Conservation (phyloP, 1,140 invertebrate species). For the Brachionus angularis region DNA sequence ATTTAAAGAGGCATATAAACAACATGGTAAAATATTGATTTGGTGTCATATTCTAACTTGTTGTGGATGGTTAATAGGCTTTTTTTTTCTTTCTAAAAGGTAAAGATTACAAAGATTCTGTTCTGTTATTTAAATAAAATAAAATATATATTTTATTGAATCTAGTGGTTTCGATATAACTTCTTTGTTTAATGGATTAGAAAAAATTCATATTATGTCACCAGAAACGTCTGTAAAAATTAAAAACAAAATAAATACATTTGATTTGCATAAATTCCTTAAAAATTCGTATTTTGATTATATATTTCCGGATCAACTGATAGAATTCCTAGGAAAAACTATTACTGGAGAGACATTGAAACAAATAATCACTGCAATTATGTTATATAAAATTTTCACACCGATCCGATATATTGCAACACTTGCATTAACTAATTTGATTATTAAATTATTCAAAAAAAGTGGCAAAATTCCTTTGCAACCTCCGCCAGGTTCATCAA, state of each 20-base stretch:
- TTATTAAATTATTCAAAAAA: conserved; percentile 16
- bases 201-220: conserved; percentile 28
- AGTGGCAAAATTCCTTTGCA: conserved; percentile 20
- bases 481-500: conserved; percentile 34
- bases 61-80: conserved; percentile 24
- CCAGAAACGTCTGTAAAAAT: conserved; percentile 11
- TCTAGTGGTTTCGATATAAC: conserved; percentile 29
- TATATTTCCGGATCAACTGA: background rate
- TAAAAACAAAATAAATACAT: conserved; percentile 24
- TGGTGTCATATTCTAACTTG: conserved; percentile 10
- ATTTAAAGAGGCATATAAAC: conserved; percentile 42
- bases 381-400: conserved; percentile 38
- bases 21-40: conserved; percentile 42
- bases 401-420: conserved; percentile 32
- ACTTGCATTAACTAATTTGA: background rate
- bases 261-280: conserved; percentile 20
- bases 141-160: background rate
- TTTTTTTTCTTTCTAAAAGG: conserved; percentile 36
- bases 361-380: conserved; percentile 7
- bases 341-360: conserved; percentile 36
- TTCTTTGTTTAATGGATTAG: background rate
- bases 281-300: background rate
- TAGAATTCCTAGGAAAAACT: conserved; percentile 1
- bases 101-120: background rate
- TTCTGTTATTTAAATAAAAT: too few species aligned